These are phyloP conservation scores for Lasioglossum albipes DNA, from an alignment of 1,140 invertebrate species.

Conservation along the genomic window DNA sequence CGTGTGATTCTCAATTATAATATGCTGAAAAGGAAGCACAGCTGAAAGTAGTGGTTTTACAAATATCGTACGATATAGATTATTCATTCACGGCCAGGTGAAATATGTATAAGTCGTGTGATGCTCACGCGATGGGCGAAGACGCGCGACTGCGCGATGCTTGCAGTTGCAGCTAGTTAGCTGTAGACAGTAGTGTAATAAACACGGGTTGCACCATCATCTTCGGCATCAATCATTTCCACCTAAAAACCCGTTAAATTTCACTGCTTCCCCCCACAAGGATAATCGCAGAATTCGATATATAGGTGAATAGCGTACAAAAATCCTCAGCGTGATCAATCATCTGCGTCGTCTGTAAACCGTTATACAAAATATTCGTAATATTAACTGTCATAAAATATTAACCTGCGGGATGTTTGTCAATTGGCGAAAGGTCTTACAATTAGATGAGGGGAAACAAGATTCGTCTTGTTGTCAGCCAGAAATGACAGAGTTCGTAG, in stretches of 20 bases:
- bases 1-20: too few species aligned
- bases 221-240: too few species aligned
- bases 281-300: too few species aligned
- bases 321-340: too few species aligned
- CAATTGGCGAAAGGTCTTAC: not conserved
- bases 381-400: not conserved
- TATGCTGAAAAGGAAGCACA: too few species aligned
- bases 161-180: not conserved
- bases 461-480: not conserved
- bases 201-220: not conserved
- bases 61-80: not conserved
- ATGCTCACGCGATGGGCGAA: constrained; percentile 17
- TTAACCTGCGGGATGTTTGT: not conserved
- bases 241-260: too few species aligned
- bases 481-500: not conserved
- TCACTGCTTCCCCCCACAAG: too few species aligned
- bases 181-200: constrained; percentile 18
- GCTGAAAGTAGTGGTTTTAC: too few species aligned
- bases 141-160: constrained; percentile 38
- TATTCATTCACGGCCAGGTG: constrained; percentile 5
- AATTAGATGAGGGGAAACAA: not conserved
- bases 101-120: not conserved
- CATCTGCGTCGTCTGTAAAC: too few species aligned
- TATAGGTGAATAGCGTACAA: too few species aligned
- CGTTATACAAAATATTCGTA: not conserved